Conservation (phyloP, 2,797 vertebrate genomes). For the Schizopygopsis malacanthus region DNA sequence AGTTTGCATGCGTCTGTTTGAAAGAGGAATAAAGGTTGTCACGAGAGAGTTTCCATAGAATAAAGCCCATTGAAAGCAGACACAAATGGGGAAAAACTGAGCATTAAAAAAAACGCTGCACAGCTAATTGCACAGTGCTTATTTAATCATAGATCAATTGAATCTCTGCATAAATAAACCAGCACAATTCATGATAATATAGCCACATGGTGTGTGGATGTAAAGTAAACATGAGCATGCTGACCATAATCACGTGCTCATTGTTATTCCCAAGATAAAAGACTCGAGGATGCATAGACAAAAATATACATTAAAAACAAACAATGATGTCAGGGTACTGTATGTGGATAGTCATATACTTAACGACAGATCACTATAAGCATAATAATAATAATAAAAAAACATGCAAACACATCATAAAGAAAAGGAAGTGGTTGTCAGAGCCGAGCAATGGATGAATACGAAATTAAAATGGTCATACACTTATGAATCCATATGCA, state of each 20-base stretch:
- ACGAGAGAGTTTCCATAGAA: slow-evolving; percentile 65
- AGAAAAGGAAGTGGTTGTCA: background rate
- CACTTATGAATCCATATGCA: background rate
- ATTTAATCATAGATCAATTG: background rate
- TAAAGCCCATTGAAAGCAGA: slow-evolving; percentile 61
- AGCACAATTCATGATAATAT: background rate
- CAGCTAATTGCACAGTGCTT: background rate
- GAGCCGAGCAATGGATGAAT: background rate
- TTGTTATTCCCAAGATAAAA: slow-evolving; percentile 52
- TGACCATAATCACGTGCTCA: slow-evolving; percentile 61
- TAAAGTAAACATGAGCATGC: slow-evolving; percentile 60
- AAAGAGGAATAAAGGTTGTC: slow-evolving; percentile 66
- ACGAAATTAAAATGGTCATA: background rate
- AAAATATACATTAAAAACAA: background rate
- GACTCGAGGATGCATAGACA: slow-evolving; percentile 2
- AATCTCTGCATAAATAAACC: background rate
- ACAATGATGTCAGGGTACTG: background rate
- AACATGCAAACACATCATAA: background rate
- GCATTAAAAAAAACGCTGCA: background rate
- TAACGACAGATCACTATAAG: background rate
- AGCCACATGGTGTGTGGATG: slow-evolving; percentile 23
- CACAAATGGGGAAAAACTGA: slow-evolving; percentile 26
- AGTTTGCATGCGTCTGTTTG: background rate
- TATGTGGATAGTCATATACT: background rate
- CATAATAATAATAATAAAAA: background rate